Percentiles rank a stretch among this genome's conserved stretches.
phyloP scores from a whole-genome alignment of 1,140 invertebrate species.

The Octopus sinensis region DNA sequence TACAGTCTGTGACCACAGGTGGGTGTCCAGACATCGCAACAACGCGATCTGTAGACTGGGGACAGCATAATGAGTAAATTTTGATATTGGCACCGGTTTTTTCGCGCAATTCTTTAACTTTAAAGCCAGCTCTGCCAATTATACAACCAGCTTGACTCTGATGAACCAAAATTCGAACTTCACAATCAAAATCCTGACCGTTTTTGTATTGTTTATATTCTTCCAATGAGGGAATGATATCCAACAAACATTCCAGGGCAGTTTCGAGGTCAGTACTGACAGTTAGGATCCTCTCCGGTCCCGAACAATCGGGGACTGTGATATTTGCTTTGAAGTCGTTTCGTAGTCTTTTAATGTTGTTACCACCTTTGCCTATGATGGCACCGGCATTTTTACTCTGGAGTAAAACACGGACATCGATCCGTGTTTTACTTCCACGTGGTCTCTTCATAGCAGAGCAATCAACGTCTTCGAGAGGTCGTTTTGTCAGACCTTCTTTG shows the following conservation, averaged over 20 bases:
- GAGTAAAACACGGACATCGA: conserved; percentile 85
- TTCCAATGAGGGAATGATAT: conserved; percentile 84
- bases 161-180: conserved; percentile 91
- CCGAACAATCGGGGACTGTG: conserved; percentile 98
- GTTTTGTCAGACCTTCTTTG: conserved; percentile 1
- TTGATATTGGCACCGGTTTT: conserved; percentile 93
- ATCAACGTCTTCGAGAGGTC: conserved; percentile 30
- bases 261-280: conserved; percentile 82
- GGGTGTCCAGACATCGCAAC: conserved; percentile 84
- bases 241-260: conserved; percentile 78
- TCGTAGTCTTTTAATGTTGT: conserved; percentile 88
- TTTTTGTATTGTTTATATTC: conserved; percentile 62
- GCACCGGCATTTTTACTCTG: conserved; percentile 90
- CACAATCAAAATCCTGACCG: conserved; percentile 72
- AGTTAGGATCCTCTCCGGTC: conserved; percentile 94
- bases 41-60: conserved; percentile 90
- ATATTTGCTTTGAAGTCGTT: conserved; percentile 98
- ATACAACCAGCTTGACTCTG: conserved; percentile 97
- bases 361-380: conserved; percentile 92
- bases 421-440: conserved; percentile 64
- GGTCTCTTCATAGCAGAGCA: conserved; percentile 68
- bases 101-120: conserved; percentile 98
- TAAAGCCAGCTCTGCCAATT: conserved; percentile 91
- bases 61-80: conserved; percentile 92
- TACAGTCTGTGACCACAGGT: conserved; percentile 78